phyloP scores from a whole-genome alignment of 2,888 invertebrate species.

The Pimpla rufipes region DNA sequence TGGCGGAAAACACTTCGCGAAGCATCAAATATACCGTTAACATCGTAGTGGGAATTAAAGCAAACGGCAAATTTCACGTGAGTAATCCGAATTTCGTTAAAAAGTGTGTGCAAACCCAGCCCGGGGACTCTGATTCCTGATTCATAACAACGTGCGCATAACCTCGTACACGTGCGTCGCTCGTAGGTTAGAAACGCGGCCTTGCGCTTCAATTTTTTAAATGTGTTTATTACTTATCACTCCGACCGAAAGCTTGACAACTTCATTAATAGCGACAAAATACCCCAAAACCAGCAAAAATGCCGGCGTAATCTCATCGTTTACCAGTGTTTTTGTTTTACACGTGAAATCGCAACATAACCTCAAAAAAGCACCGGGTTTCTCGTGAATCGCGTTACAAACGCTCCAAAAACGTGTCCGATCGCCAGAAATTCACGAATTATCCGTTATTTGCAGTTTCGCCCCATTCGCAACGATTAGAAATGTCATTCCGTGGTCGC shows the following conservation, averaged over 20 bases:
- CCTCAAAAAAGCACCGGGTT: slow-evolving; percentile 17
- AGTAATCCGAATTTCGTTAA: background rate
- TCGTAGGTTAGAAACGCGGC: slow-evolving; percentile 44
- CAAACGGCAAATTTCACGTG: background rate
- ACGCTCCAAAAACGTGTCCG: background rate
- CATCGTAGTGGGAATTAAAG: slow-evolving; percentile 4
- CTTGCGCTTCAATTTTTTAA: background rate
- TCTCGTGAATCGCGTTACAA: background rate
- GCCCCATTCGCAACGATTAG: background rate
- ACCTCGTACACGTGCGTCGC: slow-evolving; percentile 28
- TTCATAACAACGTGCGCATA: slow-evolving; percentile 13
- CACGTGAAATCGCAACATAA: background rate
- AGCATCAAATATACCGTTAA: background rate
- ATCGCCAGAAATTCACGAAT: no score
- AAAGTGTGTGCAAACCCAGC: background rate
- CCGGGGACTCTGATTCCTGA: background rate
- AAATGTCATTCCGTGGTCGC: slow-evolving; percentile 71
- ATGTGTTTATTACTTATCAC: background rate
- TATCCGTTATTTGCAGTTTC: slow-evolving; percentile 9
- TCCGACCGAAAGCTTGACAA: background rate
- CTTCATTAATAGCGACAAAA: background rate
- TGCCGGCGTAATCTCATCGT: background rate
- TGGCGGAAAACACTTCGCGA: slow-evolving; percentile 6
- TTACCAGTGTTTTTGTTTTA: background rate
- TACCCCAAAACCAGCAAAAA: background rate